Base-by-base conservation (phyloP, 2,888 invertebrate species). In the Taphrorychus bicolor region DNA sequence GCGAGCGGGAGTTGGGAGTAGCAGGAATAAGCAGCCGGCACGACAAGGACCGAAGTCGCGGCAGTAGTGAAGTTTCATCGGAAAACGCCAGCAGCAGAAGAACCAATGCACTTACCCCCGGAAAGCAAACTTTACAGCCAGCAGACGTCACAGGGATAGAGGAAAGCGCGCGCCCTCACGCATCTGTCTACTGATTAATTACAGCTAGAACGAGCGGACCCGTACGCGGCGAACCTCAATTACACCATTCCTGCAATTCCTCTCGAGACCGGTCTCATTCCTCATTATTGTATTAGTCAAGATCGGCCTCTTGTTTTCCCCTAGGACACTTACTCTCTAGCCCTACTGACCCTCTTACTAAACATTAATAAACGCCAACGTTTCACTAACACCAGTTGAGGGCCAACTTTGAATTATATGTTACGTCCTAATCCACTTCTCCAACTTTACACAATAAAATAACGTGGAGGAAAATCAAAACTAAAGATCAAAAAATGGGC, bases 241-340 rank as follows among this genome's bases (percentile, higher is more conserved):
- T 77, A 77, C 75, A 77, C 74, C 76, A 77, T 77, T 76, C 77
- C 75, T 75, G 74, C 72, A 76, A 77, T 76, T 75, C 75, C 75
- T 73, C 69, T 68, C 71, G 73, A 72, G 76, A 75, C 74, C 73
- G 72, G 72, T 77, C 76, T 65, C 61, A 60, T 69, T 65, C 53
- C 65, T 69, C 64, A 65, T 65, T 69, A 69, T 69, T 69, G 63
- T 68, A 68, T 63, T 59, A 61, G 54, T 45, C 58, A 53, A 58
- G 64, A 68, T 64, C 63, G 49, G 22, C 49, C 59, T 52, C n/a
- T 64, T 59, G 45, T 54, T 58, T 59, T 64, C 60, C 52, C 57
- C 11, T 51, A 24, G 62, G 62, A 62, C 40, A 32, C 60, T 24
- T 53, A 19, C 52, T 51, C 51, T 23, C 22, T 42, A 41, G 22